phyloP scores from a whole-genome alignment of 1,140 invertebrate genomes.

The Aculops lycopersici region DNA sequence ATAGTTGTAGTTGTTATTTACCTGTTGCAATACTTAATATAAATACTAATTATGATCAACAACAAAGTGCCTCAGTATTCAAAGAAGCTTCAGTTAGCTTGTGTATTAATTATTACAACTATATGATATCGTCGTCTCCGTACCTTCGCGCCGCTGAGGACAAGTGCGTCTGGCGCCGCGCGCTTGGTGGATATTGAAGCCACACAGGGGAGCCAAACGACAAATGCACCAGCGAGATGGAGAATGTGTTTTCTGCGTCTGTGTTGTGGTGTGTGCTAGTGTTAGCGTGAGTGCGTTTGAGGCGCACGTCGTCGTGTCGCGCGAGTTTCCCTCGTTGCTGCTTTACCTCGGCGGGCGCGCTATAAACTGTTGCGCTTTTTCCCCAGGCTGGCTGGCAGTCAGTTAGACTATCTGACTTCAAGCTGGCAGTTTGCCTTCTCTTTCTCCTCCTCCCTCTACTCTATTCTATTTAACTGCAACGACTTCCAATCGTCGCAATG shows the following conservation, averaged over 20 bases:
- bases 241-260: not conserved
- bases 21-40: not conserved
- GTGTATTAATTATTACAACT: not conserved
- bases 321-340: not conserved
- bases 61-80: not conserved
- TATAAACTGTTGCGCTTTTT: not conserved
- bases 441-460: too few relatives aligned
- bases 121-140: not conserved
- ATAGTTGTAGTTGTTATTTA: not conserved
- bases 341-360: not conserved
- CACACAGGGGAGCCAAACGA: not conserved
- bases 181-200: not conserved
- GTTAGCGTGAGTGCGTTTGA: not conserved
- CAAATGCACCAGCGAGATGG: not conserved
- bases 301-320: not conserved
- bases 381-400: not conserved
- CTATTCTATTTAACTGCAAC: too few relatives aligned
- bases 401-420: not conserved
- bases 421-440: not conserved
- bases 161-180: not conserved
- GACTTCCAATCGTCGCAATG: not conserved
- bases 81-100: not conserved
- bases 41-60: not conserved
- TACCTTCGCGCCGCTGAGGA: not conserved
- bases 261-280: not conserved